A percentile compares a stretch with the other conserved stretches of the same genome.
Conservation (phyloP, 2,888 invertebrate genomes). For the Brassicogethes aeneus region DNA sequence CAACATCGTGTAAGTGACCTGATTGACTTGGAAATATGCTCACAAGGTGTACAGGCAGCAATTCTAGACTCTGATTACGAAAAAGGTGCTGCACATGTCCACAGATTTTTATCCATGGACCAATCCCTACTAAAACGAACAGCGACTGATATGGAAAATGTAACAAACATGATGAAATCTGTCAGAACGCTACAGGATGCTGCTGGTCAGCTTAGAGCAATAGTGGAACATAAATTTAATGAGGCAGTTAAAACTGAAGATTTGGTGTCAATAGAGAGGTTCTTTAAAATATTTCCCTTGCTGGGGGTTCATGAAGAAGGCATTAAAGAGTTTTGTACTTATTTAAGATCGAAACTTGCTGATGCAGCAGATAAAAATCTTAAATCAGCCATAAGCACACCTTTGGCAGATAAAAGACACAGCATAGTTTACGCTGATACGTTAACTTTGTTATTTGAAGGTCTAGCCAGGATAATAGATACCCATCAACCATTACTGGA, state of each 20-base stretch:
- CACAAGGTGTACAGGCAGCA: conserved; percentile 94
- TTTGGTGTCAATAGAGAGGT: conserved; percentile 81
- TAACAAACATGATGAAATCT: conserved; percentile 61
- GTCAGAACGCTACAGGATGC: conserved; percentile 68
- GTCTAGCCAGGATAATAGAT: conserved; percentile 74
- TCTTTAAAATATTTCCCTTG: conserved; percentile 95
- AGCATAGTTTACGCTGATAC: conserved; percentile 79
- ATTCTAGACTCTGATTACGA: conserved; percentile 94
- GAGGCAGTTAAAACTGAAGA: conserved; percentile 86
- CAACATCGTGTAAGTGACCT: conserved; percentile 91
- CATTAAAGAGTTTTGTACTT: conserved; percentile 76
- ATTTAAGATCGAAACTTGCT: conserved; percentile 70
- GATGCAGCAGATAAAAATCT: conserved; percentile 65
- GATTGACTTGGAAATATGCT: conserved; percentile 89
- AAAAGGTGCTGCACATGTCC: conserved; percentile 91
- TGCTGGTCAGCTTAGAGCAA: conserved; percentile 57
- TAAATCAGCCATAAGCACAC: conserved; percentile 54
- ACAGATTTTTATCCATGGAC: conserved; percentile 89
- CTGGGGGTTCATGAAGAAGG: conserved; percentile 88
- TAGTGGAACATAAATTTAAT: conserved; percentile 76
- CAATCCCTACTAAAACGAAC: conserved; percentile 70
- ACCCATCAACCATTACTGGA: conserved; percentile 84
- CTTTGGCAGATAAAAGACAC: conserved; percentile 59
- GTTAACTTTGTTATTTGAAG: conserved; percentile 75
- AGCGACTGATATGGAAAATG: conserved; percentile 64